Evolutionary conservation across 2,113 vertebrate species (phyloP), one percentile per base, ranked within the genome.

Genomic region (Phocoena phocoena): DNA sequence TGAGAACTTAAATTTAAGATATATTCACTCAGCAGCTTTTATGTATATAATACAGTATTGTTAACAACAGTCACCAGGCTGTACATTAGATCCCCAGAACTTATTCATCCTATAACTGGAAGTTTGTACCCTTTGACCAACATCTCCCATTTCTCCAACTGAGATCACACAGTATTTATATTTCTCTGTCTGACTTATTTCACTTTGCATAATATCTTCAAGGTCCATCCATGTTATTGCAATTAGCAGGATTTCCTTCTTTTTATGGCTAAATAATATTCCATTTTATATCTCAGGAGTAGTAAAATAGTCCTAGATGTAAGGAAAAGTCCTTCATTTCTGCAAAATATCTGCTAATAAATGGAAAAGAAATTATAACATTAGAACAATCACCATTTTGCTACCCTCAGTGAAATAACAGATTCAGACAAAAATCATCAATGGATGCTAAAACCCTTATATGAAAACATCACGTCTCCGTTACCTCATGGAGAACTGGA

Each of bases 361-460:
- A 77, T 53, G 38, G 62, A 97, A 47, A 82, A 71, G 13, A 89
- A 73, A 79, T 87, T 10, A 86, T 92, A 90, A 80, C 86, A 86
- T 62, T 92, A 82, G 31, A 95, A 77, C 14, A 86, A 82, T 82
- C 79, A 70, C 28, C 36, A 79, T 92, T 95, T 95, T 96, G 58
- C 67, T 95, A 84, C 26, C 41, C 2, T 96, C 47, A 50, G 62
- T 90, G 41, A 95, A 93, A 82, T 70, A 77, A 93, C 15, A 71
- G 20, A 87, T 71, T 93, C 21, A 93, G 28, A 79, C 50, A 68
- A 80, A 96, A 68, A 55, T 26, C 38, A 90, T 73, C 33, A 77
- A 28, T 44, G 20, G 6, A 86, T 58, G 47, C 38, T 91, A 88
- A 92, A 91, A 60, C 28, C 33, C n/a, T 44, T 94, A 53, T 1